Evolutionary conservation across 2,888 invertebrate genomes (phyloP).

Genomic region (Bimastos eiseni): DNA sequence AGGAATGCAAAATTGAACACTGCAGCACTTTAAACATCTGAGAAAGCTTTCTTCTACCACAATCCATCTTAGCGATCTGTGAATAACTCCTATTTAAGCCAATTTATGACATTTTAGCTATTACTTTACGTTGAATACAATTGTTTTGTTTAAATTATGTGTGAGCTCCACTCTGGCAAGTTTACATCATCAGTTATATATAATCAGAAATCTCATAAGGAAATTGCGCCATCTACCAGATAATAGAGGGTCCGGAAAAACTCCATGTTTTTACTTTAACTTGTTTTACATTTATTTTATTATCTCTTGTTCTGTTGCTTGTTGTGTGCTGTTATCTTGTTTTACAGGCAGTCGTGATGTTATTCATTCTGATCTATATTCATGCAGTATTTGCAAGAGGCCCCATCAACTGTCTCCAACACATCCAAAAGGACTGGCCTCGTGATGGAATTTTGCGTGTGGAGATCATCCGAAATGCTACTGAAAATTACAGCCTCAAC

Average conservation of each 20-base stretch:
- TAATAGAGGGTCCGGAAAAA: no score
- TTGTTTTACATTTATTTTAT: background rate
- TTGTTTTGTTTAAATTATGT: background rate
- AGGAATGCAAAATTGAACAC: background rate
- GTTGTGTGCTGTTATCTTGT: background rate
- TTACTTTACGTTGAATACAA: background rate
- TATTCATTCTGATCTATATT: constrained; percentile 89
- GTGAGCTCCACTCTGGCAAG: no score
- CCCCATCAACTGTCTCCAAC: constrained; percentile 88
- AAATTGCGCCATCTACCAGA: no score
- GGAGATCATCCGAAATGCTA: constrained; percentile 71
- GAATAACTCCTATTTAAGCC: background rate
- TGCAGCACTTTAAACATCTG: background rate
- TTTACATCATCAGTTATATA: no score
- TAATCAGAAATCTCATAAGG: no score
- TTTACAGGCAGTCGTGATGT: constrained; percentile 75
- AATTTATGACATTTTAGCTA: background rate
- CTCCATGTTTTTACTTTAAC: background rate
- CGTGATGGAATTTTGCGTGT: constrained; percentile 90
- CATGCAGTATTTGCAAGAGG: constrained; percentile 90
- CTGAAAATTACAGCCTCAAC: constrained; percentile 75
- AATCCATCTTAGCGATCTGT: background rate
- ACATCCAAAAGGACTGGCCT: constrained; percentile 81
- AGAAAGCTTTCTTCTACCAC: background rate
- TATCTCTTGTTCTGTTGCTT: background rate